Base-by-base conservation (phyloP, 2,888 invertebrate genomes). In the Latheticus oryzae region DNA sequence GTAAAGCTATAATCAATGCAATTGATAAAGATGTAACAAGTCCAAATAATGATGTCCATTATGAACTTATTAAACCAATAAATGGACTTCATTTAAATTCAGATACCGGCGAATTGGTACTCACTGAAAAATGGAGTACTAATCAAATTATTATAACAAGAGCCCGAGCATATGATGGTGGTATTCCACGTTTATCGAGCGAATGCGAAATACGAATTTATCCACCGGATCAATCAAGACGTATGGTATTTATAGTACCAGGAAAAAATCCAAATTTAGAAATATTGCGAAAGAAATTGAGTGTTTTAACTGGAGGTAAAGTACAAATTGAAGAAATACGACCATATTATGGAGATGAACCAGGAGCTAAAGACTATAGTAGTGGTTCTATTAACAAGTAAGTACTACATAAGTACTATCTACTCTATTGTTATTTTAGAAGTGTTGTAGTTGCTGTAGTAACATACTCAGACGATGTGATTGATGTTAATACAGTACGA, bases 21-120 rank as follows among this genome's bases (percentile, higher is more conserved):
- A 82, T 84, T 58, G 95, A 95, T 77, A 86, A 84, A 71, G 95
- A 95, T 76, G 86, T 91, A 11, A 89, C 90, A 62, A 80, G 88
- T 35, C 93, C 94, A 38, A 95, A 95, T 78, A 94, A 94, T 77
- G 84, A 89, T 72, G 86, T 95, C 12, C 86, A 88, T 72, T 95
- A 94, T 76, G 91, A 93, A 81, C 83, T 95, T 42, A 84, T 90
- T 64, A 90, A 90, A 74, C 85, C 84, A 67, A 87, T 88, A 43
- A 87, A 88, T 63, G 88, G 90, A 75, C 54, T 73, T 13, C 90
- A 93, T 75, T 79, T 85, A 12, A 85, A 93, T 75, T 87, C 88
- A 71, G 83, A 87, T 62, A 90, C 90, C 61, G 95, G 89, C 4
- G 89, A 91, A 76, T 74, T 92, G 48, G 84, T 83, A 61, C 80